Percentiles rank a stretch among this genome's conserved stretches.
phyloP scores from a whole-genome alignment of 53 echinoderm and acorn worm species.

The Temnopleurus reevesii region DNA sequence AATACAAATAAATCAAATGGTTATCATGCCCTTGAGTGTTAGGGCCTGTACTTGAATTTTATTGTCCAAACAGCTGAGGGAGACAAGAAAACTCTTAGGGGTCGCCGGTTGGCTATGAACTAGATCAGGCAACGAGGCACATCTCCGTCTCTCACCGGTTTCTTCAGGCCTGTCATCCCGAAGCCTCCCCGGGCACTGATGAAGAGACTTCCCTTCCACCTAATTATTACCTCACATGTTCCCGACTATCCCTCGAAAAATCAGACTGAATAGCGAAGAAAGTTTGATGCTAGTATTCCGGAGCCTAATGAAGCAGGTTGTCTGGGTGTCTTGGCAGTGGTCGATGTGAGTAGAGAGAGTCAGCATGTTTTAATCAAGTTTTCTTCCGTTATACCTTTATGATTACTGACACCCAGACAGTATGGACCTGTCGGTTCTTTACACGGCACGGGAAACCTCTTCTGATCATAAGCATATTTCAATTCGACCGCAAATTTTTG shows the following conservation, averaged over 20 bases:
- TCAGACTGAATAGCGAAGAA: not conserved
- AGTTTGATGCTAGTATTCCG: conserved; percentile 7
- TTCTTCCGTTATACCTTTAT: conserved; percentile 15
- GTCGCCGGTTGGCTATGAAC: not conserved
- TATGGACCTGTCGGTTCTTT: not conserved
- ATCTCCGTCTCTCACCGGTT: conserved; percentile 5
- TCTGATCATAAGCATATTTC: conserved; percentile 12
- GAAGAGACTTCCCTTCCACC: conserved; percentile 36
- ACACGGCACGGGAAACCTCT: conserved; percentile 1
- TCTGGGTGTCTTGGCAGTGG: not conserved
- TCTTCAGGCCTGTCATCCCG: conserved; percentile 28
- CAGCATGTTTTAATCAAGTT: conserved; percentile 33
- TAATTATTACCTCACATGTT: conserved; percentile 37
- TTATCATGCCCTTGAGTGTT: not conserved
- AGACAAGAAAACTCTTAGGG: not conserved
- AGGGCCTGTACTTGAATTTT: not conserved
- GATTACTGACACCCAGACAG: conserved; percentile 9
- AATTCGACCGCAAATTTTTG: conserved; percentile 11
- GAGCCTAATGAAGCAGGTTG: not conserved
- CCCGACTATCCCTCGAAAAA: not conserved
- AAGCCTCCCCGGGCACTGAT: not conserved
- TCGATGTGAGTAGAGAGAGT: conserved; percentile 1
- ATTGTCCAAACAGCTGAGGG: not conserved
- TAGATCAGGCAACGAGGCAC: conserved; percentile 8
- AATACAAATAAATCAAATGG: not conserved